Base-by-base conservation (phyloP, 2,797 vertebrate species). In the Bovichtus variegatus region DNA sequence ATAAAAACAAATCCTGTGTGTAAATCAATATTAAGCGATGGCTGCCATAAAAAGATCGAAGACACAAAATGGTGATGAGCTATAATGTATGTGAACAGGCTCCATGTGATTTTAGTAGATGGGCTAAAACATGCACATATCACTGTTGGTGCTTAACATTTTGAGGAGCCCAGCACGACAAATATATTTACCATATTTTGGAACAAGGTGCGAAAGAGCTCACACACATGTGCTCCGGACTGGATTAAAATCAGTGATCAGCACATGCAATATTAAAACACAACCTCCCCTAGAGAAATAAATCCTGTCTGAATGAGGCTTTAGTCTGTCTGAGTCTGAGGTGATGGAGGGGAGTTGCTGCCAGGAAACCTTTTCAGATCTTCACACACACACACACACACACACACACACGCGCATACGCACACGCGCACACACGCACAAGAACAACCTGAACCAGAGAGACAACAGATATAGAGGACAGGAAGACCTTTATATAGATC, bases 221-320 rank as follows among this genome's bases (percentile, higher is more conserved):
- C 13, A 74, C 51, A 31, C 58, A 47, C 25, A 7, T 36, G 57
- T 53, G 34, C 61, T 55, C 23, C 16, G 63, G 68, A 64, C 59
- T 54, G 64, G 60, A 81, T 78, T 85, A 67, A 74, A 79, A 74
- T 80, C 69, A 71, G 59, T 74, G 69, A 76, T 81, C 78, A 79
- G 68, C 64, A 67, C 46, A 57, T 70, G 15, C 31, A 82, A 78
- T 78, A 82, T 78, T 76, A 66, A 85, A 71, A 74, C 46, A 71
- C 47, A 78, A 66, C 43, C 61, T 71, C 59, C 71, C 49, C 60
- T 34, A 23, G 68, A 75, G 75, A 69, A 58, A 75, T 34, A 34
- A 8, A 34, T 34, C 31, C 2, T 34, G 7, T 69, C 53, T 85
- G 77, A 84, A 78, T 25, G 57, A 71, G 27, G 61, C 78, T 76